These are phyloP conservation scores for Yasuhikotakia modesta DNA, from an alignment of 2,797 vertebrate genomes.

Conservation along the genomic window DNA sequence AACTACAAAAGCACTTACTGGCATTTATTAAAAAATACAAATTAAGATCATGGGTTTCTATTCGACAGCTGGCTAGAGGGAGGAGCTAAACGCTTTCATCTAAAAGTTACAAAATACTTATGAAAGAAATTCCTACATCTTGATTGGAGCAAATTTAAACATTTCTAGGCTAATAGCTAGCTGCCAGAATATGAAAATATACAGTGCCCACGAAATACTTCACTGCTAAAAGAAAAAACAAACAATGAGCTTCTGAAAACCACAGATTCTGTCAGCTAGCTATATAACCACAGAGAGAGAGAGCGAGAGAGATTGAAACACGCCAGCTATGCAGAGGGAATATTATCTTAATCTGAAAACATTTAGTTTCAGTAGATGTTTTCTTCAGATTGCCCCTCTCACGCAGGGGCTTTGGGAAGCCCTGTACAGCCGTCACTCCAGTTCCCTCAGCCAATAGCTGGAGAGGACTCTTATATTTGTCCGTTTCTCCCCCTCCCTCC, in stretches of 20 bases:
- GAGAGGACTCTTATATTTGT: neutral
- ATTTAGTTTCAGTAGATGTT: slow-evolving; percentile 67
- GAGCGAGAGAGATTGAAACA: slow-evolving; percentile 53
- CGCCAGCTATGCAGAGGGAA: slow-evolving; percentile 58
- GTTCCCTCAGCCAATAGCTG: slow-evolving; percentile 37
- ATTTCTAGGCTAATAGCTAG: no score
- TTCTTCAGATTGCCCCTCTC: slow-evolving; percentile 54
- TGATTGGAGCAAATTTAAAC: no score
- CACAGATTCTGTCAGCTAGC: no score
- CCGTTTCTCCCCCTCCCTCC: slow-evolving; percentile 1
- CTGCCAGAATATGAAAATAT: no score
- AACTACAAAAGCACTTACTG: no score
- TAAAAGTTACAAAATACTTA: no score
- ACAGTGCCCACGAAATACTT: neutral
- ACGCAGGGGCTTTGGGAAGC: slow-evolving; percentile 55
- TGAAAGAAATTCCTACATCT: no score
- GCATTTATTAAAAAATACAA: no score
- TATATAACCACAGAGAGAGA: neutral
- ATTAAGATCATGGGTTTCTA: no score
- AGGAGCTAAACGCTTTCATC: no score
- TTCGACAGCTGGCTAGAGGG: no score
- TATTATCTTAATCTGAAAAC: slow-evolving; percentile 67
- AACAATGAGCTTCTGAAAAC: slow-evolving; percentile 31
- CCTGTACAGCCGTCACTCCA: slow-evolving; percentile 23
- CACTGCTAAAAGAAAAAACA: slow-evolving; percentile 34